Percentiles rank a stretch among this genome's conserved stretches.
Conservation (phyloP, 2,888 invertebrate species). For the Oligia latruncula region DNA sequence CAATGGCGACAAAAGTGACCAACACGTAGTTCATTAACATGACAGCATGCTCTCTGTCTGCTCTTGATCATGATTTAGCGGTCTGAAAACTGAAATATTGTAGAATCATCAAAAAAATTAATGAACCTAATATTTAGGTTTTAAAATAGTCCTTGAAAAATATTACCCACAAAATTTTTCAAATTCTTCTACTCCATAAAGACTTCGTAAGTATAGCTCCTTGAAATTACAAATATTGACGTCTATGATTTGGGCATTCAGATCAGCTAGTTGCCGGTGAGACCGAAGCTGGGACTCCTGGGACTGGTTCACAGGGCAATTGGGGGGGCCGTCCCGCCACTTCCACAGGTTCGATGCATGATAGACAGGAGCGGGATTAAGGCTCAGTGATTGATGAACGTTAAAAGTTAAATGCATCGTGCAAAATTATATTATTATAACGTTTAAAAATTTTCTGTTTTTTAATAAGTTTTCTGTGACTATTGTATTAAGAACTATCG, state of each 20-base stretch:
- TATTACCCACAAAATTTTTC: not conserved
- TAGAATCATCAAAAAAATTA: not conserved
- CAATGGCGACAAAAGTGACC: not conserved
- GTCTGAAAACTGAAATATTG: not conserved
- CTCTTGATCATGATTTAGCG: not conserved
- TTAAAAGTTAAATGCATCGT: constrained; percentile 9
- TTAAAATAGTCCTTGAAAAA: not conserved
- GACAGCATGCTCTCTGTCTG: not conserved
- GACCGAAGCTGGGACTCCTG: constrained; percentile 80
- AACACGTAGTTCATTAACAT: not conserved
- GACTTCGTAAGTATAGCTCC: not conserved
- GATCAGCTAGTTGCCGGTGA: constrained; percentile 89
- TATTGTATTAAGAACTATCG: not conserved
- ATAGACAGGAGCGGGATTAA: constrained; percentile 63
- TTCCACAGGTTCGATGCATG: constrained; percentile 87
- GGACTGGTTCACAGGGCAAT: constrained; percentile 80
- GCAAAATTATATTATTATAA: not conserved
- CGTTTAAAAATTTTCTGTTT: not conserved
- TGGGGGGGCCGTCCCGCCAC: constrained; percentile 86
- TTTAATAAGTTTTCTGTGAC: not conserved
- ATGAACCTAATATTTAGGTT: too few species aligned
- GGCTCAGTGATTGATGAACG: constrained; percentile 57
- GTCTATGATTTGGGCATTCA: constrained; percentile 75
- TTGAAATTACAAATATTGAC: constrained; percentile 29
- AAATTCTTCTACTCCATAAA: not conserved